Percentiles rank a stretch among this genome's conserved stretches.
These are phyloP conservation scores for Brachionus angularis DNA, from an alignment of 1,140 invertebrate genomes.

Conservation along the genomic window DNA sequence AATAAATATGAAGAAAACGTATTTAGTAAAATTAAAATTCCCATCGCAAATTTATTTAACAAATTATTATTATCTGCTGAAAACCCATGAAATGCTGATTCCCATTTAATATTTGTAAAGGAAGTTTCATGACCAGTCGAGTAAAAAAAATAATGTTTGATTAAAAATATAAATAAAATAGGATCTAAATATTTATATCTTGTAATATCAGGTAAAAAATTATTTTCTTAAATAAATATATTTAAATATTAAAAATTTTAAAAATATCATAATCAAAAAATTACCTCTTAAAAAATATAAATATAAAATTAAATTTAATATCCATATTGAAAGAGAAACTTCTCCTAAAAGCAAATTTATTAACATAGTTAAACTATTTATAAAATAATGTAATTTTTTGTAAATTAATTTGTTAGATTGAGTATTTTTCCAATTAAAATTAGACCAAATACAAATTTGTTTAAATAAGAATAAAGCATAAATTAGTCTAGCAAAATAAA, in stretches of 20 bases:
- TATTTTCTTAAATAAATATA: no score
- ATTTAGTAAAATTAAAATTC: slow-evolving; percentile 17
- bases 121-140: slow-evolving; percentile 38
- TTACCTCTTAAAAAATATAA: not conserved
- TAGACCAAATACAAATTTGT: no score
- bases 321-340: not conserved
- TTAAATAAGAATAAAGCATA: no score
- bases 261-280: not conserved
- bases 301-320: not conserved
- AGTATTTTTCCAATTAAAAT: no score
- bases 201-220: no score
- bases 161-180: slow-evolving; percentile 1
- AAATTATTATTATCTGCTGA: slow-evolving; percentile 33
- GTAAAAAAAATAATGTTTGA: slow-evolving; percentile 36
- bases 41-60: not conserved
- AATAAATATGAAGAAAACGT: slow-evolving; percentile 7
- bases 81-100: slow-evolving; percentile 36
- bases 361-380: no score
- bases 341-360: no score
- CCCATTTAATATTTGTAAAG: slow-evolving; percentile 38
- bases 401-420: no score
- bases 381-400: no score
- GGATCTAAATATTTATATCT: not conserved
- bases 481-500: no score
- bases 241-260: no score